Percentiles rank a stretch among this genome's conserved stretches.
Evolutionary conservation across 2,113 vertebrate species (phyloP).

Genomic region (Accipiter virgatus): DNA sequence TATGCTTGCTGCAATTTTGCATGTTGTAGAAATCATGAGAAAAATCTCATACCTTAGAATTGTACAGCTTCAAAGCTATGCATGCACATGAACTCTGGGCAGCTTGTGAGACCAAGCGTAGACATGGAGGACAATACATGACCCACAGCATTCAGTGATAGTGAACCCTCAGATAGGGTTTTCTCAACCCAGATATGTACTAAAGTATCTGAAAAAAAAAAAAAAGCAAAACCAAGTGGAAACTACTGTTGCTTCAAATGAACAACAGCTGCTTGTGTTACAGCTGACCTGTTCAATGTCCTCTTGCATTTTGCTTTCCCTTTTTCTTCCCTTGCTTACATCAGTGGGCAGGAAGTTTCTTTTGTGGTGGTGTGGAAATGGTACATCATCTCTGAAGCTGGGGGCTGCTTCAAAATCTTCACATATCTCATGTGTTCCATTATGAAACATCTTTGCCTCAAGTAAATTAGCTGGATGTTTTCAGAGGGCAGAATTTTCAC

Average conservation of each 20-base stretch:
- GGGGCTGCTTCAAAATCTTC: background rate
- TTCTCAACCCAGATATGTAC: background rate
- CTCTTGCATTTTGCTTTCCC: background rate
- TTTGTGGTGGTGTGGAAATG: background rate
- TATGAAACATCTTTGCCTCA: background rate
- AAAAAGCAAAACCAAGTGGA: background rate
- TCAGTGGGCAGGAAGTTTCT: background rate
- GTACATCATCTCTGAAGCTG: background rate
- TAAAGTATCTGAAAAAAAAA: background rate
- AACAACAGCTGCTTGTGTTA: background rate
- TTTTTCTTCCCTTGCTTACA: background rate
- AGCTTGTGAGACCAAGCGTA: background rate
- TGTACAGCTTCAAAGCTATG: background rate
- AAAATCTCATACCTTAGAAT: background rate
- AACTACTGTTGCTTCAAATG: background rate
- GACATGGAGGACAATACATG: background rate
- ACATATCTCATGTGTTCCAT: background rate
- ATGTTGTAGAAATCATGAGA: background rate
- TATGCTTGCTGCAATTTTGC: background rate
- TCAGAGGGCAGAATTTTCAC: background rate
- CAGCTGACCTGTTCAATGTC: background rate
- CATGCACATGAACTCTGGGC: background rate
- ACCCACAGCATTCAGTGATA: background rate
- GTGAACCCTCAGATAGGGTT: background rate
- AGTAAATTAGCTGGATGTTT: background rate